A percentile compares a stretch with the other conserved stretches of the same genome.
These are phyloP conservation scores for Tuta absoluta DNA, from an alignment of 2,888 invertebrate genomes.

Conservation along the genomic window DNA sequence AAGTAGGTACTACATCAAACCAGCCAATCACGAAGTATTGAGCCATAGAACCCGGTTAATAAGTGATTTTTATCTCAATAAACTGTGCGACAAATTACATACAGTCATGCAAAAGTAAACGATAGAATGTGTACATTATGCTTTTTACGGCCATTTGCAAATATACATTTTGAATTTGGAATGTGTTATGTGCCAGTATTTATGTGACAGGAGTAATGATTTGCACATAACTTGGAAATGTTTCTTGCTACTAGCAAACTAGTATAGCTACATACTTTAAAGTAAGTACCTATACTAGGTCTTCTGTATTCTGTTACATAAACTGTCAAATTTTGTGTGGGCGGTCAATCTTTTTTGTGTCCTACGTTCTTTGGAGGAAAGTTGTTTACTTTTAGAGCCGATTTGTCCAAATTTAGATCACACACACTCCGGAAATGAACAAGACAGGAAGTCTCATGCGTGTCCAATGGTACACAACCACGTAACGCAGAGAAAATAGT, in stretches of 20 bases:
- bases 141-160: slow-evolving; percentile 18
- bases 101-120: not conserved
- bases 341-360: too few relatives aligned
- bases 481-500: slow-evolving; percentile 3
- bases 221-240: not conserved
- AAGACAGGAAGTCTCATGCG: not conserved
- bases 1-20: not conserved
- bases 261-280: too few relatives aligned
- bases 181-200: slow-evolving; percentile 1
- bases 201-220: not conserved
- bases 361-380: too few relatives aligned
- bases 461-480: not conserved
- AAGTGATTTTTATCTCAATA: slow-evolving; percentile 10
- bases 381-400: too few relatives aligned
- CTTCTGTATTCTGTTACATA: not conserved
- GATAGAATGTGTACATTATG: slow-evolving; percentile 15
- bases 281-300: too few relatives aligned
- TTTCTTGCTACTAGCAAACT: not conserved
- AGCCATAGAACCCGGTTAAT: slow-evolving; percentile 5
- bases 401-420: too few relatives aligned
- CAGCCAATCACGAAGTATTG: not conserved
- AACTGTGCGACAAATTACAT: not conserved
- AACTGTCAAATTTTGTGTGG: not conserved
- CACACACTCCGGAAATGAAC: not conserved
- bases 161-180: slow-evolving; percentile 7